A percentile compares a stretch with the other conserved stretches of the same genome.
These are phyloP conservation scores for Tetranychus piercei DNA, from an alignment of 2,888 invertebrate genomes.

Conservation along the genomic window DNA sequence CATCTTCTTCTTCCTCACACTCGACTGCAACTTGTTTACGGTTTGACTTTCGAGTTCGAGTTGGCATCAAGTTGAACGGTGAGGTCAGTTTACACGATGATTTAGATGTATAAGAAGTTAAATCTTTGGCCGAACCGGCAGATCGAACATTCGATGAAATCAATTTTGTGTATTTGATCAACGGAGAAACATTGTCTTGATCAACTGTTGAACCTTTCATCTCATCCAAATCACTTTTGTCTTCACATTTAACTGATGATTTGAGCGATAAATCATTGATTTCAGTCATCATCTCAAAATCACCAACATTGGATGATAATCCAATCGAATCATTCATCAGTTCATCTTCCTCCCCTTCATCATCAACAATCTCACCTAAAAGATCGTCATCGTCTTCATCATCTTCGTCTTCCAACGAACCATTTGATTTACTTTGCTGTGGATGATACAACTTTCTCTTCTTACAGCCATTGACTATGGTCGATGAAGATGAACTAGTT, in stretches of 20 bases:
- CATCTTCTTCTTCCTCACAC: constrained; percentile 1
- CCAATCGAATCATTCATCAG: constrained; percentile 35
- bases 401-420: constrained; percentile 26
- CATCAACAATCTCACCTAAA: constrained; percentile 33
- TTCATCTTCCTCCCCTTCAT: constrained; percentile 37
- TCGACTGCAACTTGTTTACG: too few relatives aligned
- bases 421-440: constrained; percentile 49
- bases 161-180: not conserved
- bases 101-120: not conserved
- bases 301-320: constrained; percentile 39
- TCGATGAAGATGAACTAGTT: constrained; percentile 31
- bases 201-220: not conserved
- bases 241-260: constrained; percentile 28
- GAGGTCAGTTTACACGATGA: not conserved
- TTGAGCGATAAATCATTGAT: constrained; percentile 36
- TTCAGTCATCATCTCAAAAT: constrained; percentile 14
- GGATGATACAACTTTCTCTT: constrained; percentile 89
- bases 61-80: not conserved
- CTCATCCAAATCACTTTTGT: constrained; percentile 37
- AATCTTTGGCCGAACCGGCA: not conserved
- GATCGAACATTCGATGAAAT: not conserved
- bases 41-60: constrained; percentile 8
- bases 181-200: not conserved
- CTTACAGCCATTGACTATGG: constrained; percentile 74
- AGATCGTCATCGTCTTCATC: constrained; percentile 40